A percentile compares a stretch with the other conserved stretches of the same genome.
Conservation (phyloP, 1,140 invertebrate genomes). For the Pseudomyrmex cubaensis region DNA sequence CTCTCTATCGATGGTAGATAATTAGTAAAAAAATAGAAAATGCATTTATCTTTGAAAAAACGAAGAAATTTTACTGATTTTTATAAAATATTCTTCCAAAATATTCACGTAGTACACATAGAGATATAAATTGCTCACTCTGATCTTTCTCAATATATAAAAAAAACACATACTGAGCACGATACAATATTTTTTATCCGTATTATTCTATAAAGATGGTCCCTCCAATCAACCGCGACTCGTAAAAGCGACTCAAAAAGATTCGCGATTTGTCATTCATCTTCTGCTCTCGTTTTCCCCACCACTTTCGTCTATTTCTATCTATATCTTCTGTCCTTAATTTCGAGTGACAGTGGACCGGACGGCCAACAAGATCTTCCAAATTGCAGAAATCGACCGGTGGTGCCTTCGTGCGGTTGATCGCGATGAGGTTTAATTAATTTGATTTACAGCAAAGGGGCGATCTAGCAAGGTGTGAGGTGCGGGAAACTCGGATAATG, state of each 20-base stretch:
- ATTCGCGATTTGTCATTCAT: slow-evolving; percentile 37
- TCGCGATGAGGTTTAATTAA: slow-evolving; percentile 47
- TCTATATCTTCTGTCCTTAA: slow-evolving; percentile 63
- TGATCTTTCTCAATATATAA: too few relatives aligned
- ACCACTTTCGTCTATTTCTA: slow-evolving; percentile 31
- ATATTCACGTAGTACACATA: background rate
- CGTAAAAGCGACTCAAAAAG: background rate
- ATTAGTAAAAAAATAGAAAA: background rate
- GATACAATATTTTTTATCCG: background rate
- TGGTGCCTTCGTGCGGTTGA: slow-evolving; percentile 30
- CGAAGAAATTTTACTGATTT: background rate
- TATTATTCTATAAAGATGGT: background rate
- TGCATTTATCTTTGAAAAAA: background rate
- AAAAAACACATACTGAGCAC: background rate
- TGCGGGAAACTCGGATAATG: slow-evolving; percentile 7
- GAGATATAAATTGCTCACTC: background rate
- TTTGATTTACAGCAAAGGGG: slow-evolving; percentile 36
- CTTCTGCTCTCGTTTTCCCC: slow-evolving; percentile 33
- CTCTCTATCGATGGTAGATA: slow-evolving; percentile 12
- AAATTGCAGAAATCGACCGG: slow-evolving; percentile 38
- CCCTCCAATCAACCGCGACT: slow-evolving; percentile 1
- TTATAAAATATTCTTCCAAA: background rate
- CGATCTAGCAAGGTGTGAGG: background rate
- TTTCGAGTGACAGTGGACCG: slow-evolving; percentile 53
- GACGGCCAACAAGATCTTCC: slow-evolving; percentile 20